phyloP scores from a whole-genome alignment of 1,140 invertebrate species.

The Belonocnema kinseyi region DNA sequence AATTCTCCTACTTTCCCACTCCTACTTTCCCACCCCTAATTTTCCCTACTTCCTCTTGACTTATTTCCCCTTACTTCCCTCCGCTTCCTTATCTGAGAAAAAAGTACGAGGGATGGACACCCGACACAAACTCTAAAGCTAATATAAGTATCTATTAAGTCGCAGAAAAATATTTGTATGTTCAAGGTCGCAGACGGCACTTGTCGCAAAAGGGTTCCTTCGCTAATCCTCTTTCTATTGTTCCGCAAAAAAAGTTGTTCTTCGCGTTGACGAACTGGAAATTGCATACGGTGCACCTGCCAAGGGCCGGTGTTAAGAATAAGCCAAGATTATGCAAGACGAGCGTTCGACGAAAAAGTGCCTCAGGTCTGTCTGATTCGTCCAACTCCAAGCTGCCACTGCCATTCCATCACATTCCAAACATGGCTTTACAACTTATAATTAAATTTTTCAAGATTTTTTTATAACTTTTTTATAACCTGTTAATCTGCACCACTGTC shows the following conservation, averaged over 20 bases:
- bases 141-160: background rate
- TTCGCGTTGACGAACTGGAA: slow-evolving; percentile 27
- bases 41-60: no score
- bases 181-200: slow-evolving; percentile 7
- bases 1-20: no score
- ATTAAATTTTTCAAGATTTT: slow-evolving; percentile 1
- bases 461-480: background rate
- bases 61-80: no score
- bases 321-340: slow-evolving; percentile 22
- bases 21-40: no score
- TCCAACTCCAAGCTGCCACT: no score
- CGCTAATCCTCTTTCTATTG: slow-evolving; percentile 28
- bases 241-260: slow-evolving; percentile 13
- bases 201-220: slow-evolving; percentile 22
- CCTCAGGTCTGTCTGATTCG: background rate
- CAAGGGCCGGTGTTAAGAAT: slow-evolving; percentile 17
- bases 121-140: no score
- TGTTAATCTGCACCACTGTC: no score
- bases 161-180: slow-evolving; percentile 3
- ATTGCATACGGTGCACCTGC: slow-evolving; percentile 27
- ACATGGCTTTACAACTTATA: background rate
- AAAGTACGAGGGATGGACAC: no score
- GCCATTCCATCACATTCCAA: background rate
- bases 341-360: background rate
- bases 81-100: no score